Evolutionary conservation across 2,113 vertebrate species (phyloP).

Genomic region (Neolamprologus brichardi): DNA sequence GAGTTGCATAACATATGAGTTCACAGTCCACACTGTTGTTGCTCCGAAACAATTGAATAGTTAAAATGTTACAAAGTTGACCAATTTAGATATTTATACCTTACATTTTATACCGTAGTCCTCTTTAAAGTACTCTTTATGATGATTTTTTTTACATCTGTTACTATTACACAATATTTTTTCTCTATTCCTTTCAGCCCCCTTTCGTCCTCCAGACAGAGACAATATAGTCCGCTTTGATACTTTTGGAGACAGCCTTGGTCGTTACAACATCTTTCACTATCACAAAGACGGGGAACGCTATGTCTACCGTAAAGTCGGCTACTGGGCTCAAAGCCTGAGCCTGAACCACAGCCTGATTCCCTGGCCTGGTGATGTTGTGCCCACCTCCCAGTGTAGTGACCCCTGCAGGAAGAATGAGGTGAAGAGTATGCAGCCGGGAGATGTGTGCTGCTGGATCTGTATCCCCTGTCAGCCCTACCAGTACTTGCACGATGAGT

Average conservation of each 20-base stretch:
- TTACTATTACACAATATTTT: not conserved
- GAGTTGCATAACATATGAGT: not conserved
- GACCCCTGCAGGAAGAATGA: slow-evolving; percentile 95
- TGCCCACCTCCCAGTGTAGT: slow-evolving; percentile 91
- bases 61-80: not conserved
- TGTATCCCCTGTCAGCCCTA: slow-evolving; percentile 94
- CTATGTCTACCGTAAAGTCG: slow-evolving; percentile 87
- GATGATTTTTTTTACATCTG: not conserved
- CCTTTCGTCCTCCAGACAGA: slow-evolving; percentile 87
- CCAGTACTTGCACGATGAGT: slow-evolving; percentile 88
- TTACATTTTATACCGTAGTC: not conserved
- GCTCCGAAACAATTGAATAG: not conserved
- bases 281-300: slow-evolving; percentile 77
- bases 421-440: slow-evolving; percentile 95
- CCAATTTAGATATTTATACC: not conserved
- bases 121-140: too few relatives aligned
- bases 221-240: slow-evolving; percentile 88
- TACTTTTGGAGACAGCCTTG: slow-evolving; percentile 85
- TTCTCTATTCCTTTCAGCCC: slow-evolving; percentile 70
- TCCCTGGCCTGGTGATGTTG: slow-evolving; percentile 76
- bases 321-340: slow-evolving; percentile 92
- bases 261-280: slow-evolving; percentile 97
- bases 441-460: slow-evolving; percentile 98
- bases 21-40: not conserved
- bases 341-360: slow-evolving; percentile 84